Conservation (phyloP, 2,888 invertebrate species). For the Stictocephala bisonia region DNA sequence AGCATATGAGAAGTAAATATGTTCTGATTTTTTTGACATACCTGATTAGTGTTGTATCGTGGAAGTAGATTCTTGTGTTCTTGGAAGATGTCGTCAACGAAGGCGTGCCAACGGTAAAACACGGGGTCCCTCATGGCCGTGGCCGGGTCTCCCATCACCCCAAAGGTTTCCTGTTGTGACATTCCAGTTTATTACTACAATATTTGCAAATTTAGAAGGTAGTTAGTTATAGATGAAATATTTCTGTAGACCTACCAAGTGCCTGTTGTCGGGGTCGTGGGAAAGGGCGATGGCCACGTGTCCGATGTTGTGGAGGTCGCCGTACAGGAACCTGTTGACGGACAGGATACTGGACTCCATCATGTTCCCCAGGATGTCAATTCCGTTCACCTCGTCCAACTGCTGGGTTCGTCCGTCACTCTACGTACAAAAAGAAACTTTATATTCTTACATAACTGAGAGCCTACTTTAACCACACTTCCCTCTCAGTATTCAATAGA, state of each 20-base stretch:
- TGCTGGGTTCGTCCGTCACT: constrained; percentile 69
- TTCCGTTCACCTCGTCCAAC: constrained; percentile 76
- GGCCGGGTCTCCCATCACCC: constrained; percentile 85
- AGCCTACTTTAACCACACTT: no score
- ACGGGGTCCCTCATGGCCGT: constrained; percentile 90
- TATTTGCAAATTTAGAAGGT: neutral
- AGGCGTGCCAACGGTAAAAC: constrained; percentile 88
- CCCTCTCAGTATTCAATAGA: no score
- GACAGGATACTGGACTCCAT: constrained; percentile 80
- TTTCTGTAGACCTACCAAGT: constrained; percentile 68
- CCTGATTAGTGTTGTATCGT: constrained; percentile 72
- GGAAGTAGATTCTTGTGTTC: constrained; percentile 78
- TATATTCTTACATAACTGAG: no score
- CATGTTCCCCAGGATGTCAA: constrained; percentile 83
- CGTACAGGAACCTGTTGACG: constrained; percentile 77
- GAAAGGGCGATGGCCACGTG: constrained; percentile 81
- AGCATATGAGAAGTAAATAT: no score
- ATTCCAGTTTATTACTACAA: neutral
- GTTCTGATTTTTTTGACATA: no score
- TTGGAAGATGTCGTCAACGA: constrained; percentile 81
- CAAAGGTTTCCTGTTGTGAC: constrained; percentile 76
- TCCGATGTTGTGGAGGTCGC: constrained; percentile 85
- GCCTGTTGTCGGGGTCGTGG: constrained; percentile 84
- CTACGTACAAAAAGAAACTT: constrained; percentile 64
- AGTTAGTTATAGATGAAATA: neutral